Percentiles rank a stretch among this genome's conserved stretches.
Conservation (phyloP, 92 coral and sea anemone genomes). For the Epizoanthus illoricatus region DNA sequence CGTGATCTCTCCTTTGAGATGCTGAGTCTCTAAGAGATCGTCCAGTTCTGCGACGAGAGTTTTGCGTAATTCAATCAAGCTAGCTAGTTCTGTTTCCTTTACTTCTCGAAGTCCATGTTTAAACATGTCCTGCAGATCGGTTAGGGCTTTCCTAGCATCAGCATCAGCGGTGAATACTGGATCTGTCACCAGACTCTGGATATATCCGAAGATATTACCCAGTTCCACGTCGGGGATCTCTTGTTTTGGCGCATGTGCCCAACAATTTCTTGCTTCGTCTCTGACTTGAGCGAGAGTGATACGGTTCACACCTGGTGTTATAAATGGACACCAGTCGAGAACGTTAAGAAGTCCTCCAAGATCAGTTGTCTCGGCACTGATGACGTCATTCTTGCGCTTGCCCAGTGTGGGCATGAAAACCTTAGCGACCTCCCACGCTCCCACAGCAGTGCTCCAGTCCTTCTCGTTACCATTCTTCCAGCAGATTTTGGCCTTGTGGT, state of each 20-base stretch:
- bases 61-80: not conserved
- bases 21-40: constrained; percentile 9
- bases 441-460: not conserved
- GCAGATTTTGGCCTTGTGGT: no score
- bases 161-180: constrained; percentile 21
- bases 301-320: not conserved
- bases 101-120: constrained; percentile 18
- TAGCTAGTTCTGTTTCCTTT: constrained; percentile 4
- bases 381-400: constrained; percentile 25
- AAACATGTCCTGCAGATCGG: constrained; percentile 21
- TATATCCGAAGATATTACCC: not conserved
- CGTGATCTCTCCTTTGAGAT: not conserved
- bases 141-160: constrained; percentile 13
- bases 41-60: not conserved
- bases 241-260: constrained; percentile 21
- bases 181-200: constrained; percentile 22
- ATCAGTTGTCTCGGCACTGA: constrained; percentile 26
- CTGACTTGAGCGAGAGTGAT: not conserved
- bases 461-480: not conserved
- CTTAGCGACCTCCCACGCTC: constrained; percentile 20
- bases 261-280: not conserved
- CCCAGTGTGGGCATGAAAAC: constrained; percentile 15
- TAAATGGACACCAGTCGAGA: not conserved
- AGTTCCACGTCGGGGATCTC: not conserved
- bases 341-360: constrained; percentile 19